phyloP scores from a whole-genome alignment of 2,113 vertebrate genomes.

The Solea senegalensis region DNA sequence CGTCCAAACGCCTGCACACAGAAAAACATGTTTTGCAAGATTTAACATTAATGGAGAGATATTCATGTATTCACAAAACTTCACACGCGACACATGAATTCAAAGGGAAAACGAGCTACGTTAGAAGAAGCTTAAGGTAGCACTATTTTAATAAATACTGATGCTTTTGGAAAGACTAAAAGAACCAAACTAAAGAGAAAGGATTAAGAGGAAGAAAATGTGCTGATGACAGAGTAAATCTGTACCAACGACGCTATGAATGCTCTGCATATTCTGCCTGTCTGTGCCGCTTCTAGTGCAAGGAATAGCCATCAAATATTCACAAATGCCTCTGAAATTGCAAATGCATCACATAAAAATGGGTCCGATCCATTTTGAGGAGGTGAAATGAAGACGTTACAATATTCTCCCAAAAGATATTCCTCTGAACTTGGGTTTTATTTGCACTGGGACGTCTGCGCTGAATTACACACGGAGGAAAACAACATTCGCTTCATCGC shows the following conservation, averaged over 20 bases:
- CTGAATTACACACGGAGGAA: constrained; percentile 41
- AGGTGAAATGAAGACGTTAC: constrained; percentile 56
- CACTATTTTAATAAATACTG: too few species aligned
- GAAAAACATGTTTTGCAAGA: too few species aligned
- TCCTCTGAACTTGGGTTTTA: constrained; percentile 41
- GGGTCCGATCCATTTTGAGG: constrained; percentile 52
- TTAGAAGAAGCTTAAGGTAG: too few species aligned
- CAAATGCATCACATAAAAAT: constrained; percentile 72
- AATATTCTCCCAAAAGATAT: constrained; percentile 51
- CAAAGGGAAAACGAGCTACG: too few species aligned
- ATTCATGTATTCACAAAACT: too few species aligned
- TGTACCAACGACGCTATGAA: background rate
- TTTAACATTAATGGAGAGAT: too few species aligned
- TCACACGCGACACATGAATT: too few species aligned
- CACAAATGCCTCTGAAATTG: constrained; percentile 65
- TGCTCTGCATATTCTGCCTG: background rate
- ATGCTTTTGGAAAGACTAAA: too few species aligned
- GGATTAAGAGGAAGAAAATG: too few species aligned
- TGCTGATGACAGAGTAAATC: background rate
- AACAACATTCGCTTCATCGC: constrained; percentile 39
- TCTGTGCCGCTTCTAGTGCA: constrained; percentile 34
- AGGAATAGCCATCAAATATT: constrained; percentile 66
- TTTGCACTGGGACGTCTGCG: constrained; percentile 52
- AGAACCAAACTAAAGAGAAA: too few species aligned
- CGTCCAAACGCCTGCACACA: too few species aligned